Evolutionary conservation across 2,797 vertebrate genomes (phyloP), one percentile per base, ranked within the genome.

Genomic region (Sebastes vulpes): DNA sequence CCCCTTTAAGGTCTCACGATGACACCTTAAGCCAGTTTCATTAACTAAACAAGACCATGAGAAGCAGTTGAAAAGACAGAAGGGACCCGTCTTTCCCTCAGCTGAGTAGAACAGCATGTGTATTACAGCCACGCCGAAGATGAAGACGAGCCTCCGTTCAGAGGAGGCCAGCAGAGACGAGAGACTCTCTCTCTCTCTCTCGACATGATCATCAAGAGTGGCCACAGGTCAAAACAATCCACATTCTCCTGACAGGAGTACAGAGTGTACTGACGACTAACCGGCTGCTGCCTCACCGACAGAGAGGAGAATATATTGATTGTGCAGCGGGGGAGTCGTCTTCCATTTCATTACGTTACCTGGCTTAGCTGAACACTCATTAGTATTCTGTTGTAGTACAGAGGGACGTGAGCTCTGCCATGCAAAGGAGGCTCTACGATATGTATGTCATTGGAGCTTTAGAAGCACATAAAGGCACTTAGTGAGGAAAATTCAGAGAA

Each of bases 171-270:
- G 65, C 31, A 23, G 54, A 67, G 38, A 70, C 28, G 52, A 71
- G 69, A 59, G 53, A 60, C 31, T n/a, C 53, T 56, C 35, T 38
- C n/a, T 65, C 31, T 29, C 31, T 32, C 11, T 67, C 58, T 79
- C 26, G 12, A 83, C 73, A 38, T 78, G 73, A 82, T 81, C 76
- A 83, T 79, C 81, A 84, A 79, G 52, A 61, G 71, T 42, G 72
- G 64, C 75, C 73, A 73, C 42, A 32, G 84, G 85, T 87, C 83
- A 88, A 60, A 88, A 79, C 56, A 72, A 72, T 70, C 64, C 69
- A 76, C 75, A 77, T 89, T 76, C 72, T 75, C 68, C 76, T 76
- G 79, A 85, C 76, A 82, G 73, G 65, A 50, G 70, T 32, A 53
- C 52, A 14, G 72, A 69, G 60, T 31, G 57, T 74, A 32, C 58